Base-by-base conservation (phyloP, 2,797 vertebrate genomes). In the Gouania willdenowi region DNA sequence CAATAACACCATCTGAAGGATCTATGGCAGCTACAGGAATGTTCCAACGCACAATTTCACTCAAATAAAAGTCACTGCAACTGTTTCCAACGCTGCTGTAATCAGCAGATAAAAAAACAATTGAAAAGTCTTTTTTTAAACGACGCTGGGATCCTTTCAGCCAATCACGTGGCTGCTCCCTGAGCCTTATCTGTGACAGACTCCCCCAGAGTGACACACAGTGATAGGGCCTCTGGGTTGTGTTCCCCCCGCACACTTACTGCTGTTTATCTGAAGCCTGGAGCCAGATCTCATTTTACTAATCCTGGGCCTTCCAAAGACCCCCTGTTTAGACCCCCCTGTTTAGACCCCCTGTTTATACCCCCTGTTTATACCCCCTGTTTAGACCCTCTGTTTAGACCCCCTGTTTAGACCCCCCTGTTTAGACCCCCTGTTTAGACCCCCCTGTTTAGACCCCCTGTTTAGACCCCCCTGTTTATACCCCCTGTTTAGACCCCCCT, bases 131-230 rank as follows among this genome's bases (percentile, higher is more conserved):
- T 66, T 70, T 78, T 82, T 75, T 66, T 68, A 79, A 79, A 66
- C 59, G 61, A 48, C 21, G 23, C 43, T 42, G 14, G 31, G 39
- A 43, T 57, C 41, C 44, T 13, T 46, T 30, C 23, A 61, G 49
- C 73, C 81, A 83, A 77, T 84, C 43, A 46, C 38, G 19, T 66
- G 63, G 49, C 71, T 71, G 51, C 44, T 63, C 54, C 59, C 62
- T 50, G 40, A 13, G 13, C 53, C 78, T 89, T 88, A 89, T 90
- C 88, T 85, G 58, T 42, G 64, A 72, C 76, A 86, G 82, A 82
- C 86, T 82, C 78, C 73, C 31, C 79, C 73, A 81, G 83, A 75
- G 77, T 75, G 85, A 87, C 87, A 88, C n/a, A n/a, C n/a, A n/a
- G n/a, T n/a, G n/a, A 77, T 66, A 57, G 60, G 52, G 76, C 76